phyloP scores from a whole-genome alignment of 2,888 invertebrate genomes.

The Lamellibrachia columna region DNA sequence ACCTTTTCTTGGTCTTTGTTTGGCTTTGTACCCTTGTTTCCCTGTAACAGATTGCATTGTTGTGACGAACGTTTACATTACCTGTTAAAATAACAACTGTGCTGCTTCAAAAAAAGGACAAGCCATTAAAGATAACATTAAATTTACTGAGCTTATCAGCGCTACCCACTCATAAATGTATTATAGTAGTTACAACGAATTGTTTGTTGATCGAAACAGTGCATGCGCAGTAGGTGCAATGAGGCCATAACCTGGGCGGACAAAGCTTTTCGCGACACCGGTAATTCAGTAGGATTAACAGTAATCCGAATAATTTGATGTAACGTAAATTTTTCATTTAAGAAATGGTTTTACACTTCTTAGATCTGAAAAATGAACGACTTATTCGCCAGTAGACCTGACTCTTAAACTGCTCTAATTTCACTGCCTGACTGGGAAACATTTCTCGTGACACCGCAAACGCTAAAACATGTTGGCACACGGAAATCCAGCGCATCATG shows the following conservation, averaged over 20 bases:
- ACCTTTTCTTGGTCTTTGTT: conserved; percentile 16
- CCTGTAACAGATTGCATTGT: not conserved
- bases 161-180: not conserved
- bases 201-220: not conserved
- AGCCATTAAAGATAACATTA: not conserved
- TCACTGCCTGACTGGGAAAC: not conserved
- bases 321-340: not conserved
- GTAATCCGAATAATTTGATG: not conserved
- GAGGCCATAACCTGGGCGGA: not conserved
- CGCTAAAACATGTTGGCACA: not conserved
- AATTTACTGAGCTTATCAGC: not conserved
- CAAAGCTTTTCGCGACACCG: not conserved
- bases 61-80: not conserved
- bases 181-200: not conserved
- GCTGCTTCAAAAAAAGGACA: not conserved
- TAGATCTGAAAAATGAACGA: not conserved
- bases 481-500: not conserved
- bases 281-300: not conserved
- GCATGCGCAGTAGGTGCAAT: not conserved
- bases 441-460: not conserved
- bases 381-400: not conserved
- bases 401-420: not conserved
- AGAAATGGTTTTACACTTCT: not conserved
- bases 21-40: not conserved
- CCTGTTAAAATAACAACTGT: not conserved